These are phyloP conservation scores for Ceratosolen fusciceps DNA, from an alignment of 1,140 invertebrate species.

Conservation along the genomic window DNA sequence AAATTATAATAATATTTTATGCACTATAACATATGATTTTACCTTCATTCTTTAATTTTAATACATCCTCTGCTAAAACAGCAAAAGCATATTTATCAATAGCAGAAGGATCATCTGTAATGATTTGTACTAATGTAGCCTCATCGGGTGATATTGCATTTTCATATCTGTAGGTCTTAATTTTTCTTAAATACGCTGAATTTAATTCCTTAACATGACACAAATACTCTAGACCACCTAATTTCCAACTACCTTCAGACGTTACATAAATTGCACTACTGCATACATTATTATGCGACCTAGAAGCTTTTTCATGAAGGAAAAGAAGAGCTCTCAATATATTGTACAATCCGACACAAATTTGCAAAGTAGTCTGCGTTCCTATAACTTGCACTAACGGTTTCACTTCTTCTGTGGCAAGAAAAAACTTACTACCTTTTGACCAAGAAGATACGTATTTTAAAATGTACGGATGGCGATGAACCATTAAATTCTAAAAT, in stretches of 20 bases:
- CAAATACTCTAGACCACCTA: constrained; percentile 85
- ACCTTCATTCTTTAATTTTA: constrained; percentile 77
- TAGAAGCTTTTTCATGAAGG: constrained; percentile 81
- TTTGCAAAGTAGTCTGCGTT: constrained; percentile 79
- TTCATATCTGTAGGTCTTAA: constrained; percentile 78
- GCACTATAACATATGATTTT: constrained; percentile 20
- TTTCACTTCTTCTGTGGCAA: constrained; percentile 83
- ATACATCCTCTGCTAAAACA: constrained; percentile 81
- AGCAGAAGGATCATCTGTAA: constrained; percentile 67
- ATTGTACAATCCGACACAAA: constrained; percentile 84
- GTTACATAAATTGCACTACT: constrained; percentile 85
- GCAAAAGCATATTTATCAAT: constrained; percentile 88
- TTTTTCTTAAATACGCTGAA: constrained; percentile 77
- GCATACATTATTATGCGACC: constrained; percentile 87
- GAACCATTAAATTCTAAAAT: constrained; percentile 84
- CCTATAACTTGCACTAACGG: constrained; percentile 78
- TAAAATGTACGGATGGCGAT: constrained; percentile 85
- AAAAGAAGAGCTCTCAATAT: constrained; percentile 84
- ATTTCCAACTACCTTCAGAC: constrained; percentile 85
- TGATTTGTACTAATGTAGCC: constrained; percentile 69
- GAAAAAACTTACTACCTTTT: constrained; percentile 79
- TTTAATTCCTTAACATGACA: constrained; percentile 80
- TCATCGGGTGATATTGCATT: constrained; percentile 81
- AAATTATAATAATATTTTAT: neutral
- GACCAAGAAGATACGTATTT: constrained; percentile 85